Percentiles rank a stretch among this genome's conserved stretches.
Conservation (phyloP, 2,888 invertebrate genomes). For the Scaptomyza flava region DNA sequence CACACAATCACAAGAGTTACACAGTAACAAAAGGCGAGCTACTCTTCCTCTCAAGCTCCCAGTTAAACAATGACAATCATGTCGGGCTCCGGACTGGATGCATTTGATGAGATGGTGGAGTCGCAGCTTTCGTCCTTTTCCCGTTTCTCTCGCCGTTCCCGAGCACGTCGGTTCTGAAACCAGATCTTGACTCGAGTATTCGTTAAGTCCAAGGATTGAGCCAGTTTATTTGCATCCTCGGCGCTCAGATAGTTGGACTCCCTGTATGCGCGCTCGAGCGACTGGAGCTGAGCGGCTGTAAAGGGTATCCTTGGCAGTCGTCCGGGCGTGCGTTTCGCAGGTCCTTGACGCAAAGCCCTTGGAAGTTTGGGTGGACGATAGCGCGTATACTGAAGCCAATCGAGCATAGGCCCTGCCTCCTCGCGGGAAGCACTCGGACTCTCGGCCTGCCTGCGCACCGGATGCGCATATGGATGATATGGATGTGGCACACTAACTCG, state of each 20-base stretch:
- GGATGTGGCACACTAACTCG: slow-evolving; percentile 37
- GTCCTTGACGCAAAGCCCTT: slow-evolving; percentile 84
- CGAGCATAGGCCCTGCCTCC: slow-evolving; percentile 78
- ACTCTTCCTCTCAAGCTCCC: no score
- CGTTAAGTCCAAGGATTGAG: slow-evolving; percentile 87
- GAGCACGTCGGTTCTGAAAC: slow-evolving; percentile 92
- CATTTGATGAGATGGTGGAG: slow-evolving; percentile 82
- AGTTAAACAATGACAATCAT: slow-evolving; percentile 50
- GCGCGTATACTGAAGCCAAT: slow-evolving; percentile 89
- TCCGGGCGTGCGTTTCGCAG: slow-evolving; percentile 86
- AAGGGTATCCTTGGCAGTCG: slow-evolving; percentile 89
- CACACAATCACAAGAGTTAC: slow-evolving; percentile 44
- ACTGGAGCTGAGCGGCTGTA: slow-evolving; percentile 87
- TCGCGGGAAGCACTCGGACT: slow-evolving; percentile 29
- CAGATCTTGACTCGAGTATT: slow-evolving; percentile 90
- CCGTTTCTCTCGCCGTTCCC: slow-evolving; percentile 89
- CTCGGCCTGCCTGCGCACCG: slow-evolving; percentile 23
- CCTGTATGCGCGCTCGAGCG: slow-evolving; percentile 88
- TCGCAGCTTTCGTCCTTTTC: slow-evolving; percentile 81
- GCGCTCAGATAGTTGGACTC: slow-evolving; percentile 88
- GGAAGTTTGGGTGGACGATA: slow-evolving; percentile 89
- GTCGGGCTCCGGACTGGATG: slow-evolving; percentile 82
- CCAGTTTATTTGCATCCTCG: slow-evolving; percentile 87
- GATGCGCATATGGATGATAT: slow-evolving; percentile 61
- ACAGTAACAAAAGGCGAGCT: slow-evolving; percentile 12